phyloP scores from a whole-genome alignment of 2,797 vertebrate species.

The Hemitrygon akajei region DNA sequence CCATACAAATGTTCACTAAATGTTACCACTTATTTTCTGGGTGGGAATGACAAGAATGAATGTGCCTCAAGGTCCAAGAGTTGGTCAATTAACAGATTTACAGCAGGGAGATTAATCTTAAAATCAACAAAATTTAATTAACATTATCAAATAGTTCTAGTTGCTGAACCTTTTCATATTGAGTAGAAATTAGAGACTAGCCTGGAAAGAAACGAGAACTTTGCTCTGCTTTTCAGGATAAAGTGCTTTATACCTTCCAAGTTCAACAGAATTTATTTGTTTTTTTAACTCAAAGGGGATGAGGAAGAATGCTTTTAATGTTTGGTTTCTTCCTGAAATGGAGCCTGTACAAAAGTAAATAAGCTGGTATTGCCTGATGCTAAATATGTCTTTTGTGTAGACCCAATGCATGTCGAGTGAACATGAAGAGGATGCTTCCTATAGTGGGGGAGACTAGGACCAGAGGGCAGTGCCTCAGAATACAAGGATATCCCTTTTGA shows the following conservation, averaged over 20 bases:
- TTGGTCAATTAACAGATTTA: neutral
- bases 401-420: neutral
- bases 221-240: neutral
- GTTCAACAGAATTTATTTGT: neutral
- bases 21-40: neutral
- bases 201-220: neutral
- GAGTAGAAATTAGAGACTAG: neutral
- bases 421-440: no score
- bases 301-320: neutral
- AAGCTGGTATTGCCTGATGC: neutral
- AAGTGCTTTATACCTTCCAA: neutral
- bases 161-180: neutral
- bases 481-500: no score
- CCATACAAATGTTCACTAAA: neutral
- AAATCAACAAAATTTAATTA: no score
- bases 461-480: no score
- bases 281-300: neutral
- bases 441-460: no score
- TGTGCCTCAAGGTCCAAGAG: neutral
- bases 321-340: neutral
- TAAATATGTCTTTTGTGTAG: no score
- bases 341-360: neutral
- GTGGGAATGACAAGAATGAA: neutral
- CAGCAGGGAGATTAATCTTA: no score
- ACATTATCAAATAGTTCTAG: neutral